These are phyloP conservation scores for Rhagium mordax DNA, from an alignment of 2,888 invertebrate genomes.

Conservation along the genomic window DNA sequence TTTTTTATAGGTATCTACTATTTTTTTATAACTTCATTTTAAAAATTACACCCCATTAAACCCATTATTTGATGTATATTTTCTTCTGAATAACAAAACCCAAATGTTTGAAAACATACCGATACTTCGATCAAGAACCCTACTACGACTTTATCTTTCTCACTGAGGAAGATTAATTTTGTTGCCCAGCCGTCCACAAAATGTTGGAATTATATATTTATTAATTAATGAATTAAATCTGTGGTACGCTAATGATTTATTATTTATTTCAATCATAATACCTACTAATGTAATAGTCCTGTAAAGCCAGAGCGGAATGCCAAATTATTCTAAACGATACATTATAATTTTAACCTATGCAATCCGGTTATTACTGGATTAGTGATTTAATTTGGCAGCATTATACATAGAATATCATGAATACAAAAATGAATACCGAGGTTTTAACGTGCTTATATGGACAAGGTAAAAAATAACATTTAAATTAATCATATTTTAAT, in stretches of 20 bases:
- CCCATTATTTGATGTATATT: no score
- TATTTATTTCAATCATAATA: background rate
- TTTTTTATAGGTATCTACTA: no score
- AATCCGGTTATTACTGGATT: slow-evolving; percentile 7
- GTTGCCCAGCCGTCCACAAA: no score
- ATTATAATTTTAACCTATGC: background rate
- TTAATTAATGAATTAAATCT: no score
- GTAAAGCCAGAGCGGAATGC: background rate
- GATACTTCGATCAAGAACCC: no score
- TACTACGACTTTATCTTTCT: no score
- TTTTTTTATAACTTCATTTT: no score
- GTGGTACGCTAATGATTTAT: background rate
- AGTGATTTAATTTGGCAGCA: background rate
- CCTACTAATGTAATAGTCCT: background rate
- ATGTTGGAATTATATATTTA: no score
- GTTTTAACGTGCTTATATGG: background rate
- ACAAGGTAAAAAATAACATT: background rate
- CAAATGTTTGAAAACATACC: no score
- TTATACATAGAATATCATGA: background rate
- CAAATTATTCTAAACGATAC: background rate
- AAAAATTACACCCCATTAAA: no score
- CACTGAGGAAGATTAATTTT: no score
- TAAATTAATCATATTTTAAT: background rate
- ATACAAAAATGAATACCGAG: background rate
- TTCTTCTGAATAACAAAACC: no score